A percentile compares a stretch with the other conserved stretches of the same genome.
Conservation (phyloP, 2,113 vertebrate genomes). For the Datnioides undecimradiatus region DNA sequence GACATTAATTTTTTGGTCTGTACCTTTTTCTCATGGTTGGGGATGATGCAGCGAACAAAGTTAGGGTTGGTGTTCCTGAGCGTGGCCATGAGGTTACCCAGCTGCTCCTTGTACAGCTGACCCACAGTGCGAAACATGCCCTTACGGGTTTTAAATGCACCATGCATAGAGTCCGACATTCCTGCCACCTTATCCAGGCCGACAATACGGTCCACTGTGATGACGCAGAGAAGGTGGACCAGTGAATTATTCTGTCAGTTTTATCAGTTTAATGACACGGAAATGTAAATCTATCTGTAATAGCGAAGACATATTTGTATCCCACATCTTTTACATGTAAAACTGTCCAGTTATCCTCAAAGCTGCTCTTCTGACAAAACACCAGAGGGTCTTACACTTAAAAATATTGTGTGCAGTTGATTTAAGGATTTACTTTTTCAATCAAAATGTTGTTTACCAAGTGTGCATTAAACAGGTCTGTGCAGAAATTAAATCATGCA, state of each 20-base stretch:
- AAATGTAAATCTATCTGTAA: not conserved
- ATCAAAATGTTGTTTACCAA: not conserved
- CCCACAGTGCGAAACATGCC: conserved; percentile 99
- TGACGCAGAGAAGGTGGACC: conserved; percentile 16
- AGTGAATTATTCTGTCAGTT: not conserved
- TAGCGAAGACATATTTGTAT: not conserved
- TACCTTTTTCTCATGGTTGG: conserved; percentile 99
- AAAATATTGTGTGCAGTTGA: too few relatives aligned
- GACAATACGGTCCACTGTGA: conserved; percentile 95
- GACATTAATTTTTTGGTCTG: not conserved
- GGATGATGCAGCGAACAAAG: conserved; percentile 98
- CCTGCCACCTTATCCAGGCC: conserved; percentile 97
- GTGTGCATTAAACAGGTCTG: not conserved
- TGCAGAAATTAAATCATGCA: not conserved
- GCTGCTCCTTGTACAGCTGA: conserved; percentile 97
- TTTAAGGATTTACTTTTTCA: too few relatives aligned
- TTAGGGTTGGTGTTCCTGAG: conserved; percentile 98
- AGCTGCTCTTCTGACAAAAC: not conserved
- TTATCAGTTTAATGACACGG: not conserved
- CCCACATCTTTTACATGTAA: too few relatives aligned
- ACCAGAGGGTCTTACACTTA: not conserved
- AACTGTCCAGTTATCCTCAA: not conserved
- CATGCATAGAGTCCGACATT: conserved; percentile 91
- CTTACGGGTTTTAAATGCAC: conserved; percentile 94
- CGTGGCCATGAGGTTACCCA: conserved; percentile 96